Base-by-base conservation (phyloP, 2,888 invertebrate species). In the Resseliella maxima region DNA sequence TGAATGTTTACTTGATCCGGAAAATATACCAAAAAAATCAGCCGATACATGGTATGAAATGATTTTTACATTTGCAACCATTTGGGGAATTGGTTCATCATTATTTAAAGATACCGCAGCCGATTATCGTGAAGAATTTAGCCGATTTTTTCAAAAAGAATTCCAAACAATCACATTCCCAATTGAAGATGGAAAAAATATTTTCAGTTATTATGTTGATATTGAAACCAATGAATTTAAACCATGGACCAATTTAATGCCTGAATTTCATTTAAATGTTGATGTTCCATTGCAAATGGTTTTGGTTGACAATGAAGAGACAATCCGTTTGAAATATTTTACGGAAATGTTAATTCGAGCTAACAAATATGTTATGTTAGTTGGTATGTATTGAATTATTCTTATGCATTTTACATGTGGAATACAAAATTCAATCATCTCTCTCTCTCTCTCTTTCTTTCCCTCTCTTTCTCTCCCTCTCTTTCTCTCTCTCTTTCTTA, bases 81-180 rank as follows among this genome's bases (percentile, higher is more conserved):
- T 98, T 86, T 99, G 98, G 98, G 96, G 98, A 0, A 98, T 98
- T 89, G 98, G 98, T 2, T 97, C 98, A 0, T 95, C 95, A 0
- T 92, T 97, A 87, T 97, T 96, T 91, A 97, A 97, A 92, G 98
- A 98, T 91, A 94, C 97, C 92, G 92, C 97, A 86, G 93, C 96
- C 21, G 98, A 99, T 90, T 97, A 98, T 95, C 94, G 98, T 86
- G 95, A 95, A 87, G 98, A 99, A 90, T 98, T 98, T 91, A 97
- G 96, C 90, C 98, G 97, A 91, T 99, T 98, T 98, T 99, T 98
- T 94, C 93, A 93, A 45, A 95, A 95, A 87, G 98, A 99, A 91
- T 99, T 90, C 98, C 98, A 92, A 94, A 95, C 31, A 93, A 98
- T 86, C 97, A 97, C 91, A 96, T 98, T 90, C 98, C 98, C 0